A percentile compares a stretch with the other conserved stretches of the same genome.
These are phyloP conservation scores for Brachyistius frenatus DNA, from an alignment of 2,113 vertebrate genomes.

Conservation along the genomic window DNA sequence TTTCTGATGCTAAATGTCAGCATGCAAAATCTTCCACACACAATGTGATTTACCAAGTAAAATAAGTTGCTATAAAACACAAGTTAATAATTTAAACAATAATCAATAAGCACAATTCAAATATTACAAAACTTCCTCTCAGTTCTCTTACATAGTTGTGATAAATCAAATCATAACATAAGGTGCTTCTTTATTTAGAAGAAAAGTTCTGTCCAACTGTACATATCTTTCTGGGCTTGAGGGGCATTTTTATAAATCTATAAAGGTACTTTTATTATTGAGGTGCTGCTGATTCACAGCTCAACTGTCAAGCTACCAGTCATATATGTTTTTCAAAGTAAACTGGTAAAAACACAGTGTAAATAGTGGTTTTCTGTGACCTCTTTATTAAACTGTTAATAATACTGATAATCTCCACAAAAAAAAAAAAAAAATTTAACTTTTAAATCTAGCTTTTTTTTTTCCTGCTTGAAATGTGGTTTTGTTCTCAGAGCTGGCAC, in stretches of 20 bases:
- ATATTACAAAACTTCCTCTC: neutral
- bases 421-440: no score
- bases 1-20: no score
- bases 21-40: neutral
- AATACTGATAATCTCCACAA: conserved; percentile 17
- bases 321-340: conserved; percentile 13
- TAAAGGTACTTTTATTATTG: conserved; percentile 38
- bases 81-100: neutral
- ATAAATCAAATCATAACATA: neutral
- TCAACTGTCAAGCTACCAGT: neutral
- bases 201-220: neutral
- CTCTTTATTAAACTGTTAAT: conserved; percentile 44
- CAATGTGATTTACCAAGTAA: neutral
- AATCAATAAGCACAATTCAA: neutral
- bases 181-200: neutral
- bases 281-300: conserved; percentile 40
- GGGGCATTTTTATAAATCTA: conserved; percentile 21
- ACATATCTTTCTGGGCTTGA: conserved; percentile 10
- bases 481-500: conserved; percentile 56
- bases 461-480: conserved; percentile 30
- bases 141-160: neutral
- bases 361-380: conserved; percentile 47
- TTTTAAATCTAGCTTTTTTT: conserved; percentile 3
- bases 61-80: neutral
- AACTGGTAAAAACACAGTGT: conserved; percentile 61